These are phyloP conservation scores for Elgaria multicarinata DNA, from an alignment of 2,113 vertebrate species.

Conservation along the genomic window DNA sequence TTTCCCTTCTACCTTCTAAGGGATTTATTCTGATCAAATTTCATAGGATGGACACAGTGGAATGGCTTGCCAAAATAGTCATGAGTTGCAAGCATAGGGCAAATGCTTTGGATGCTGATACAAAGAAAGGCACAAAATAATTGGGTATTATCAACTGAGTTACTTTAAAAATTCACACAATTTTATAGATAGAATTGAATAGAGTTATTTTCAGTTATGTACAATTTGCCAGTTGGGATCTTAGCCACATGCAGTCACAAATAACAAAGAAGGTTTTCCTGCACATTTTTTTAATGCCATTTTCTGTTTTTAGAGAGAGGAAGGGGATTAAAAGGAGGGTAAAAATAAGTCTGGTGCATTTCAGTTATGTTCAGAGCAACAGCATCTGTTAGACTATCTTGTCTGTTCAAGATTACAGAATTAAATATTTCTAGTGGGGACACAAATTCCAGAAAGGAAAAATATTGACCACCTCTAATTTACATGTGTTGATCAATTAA, in stretches of 20 bases:
- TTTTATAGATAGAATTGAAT: not conserved
- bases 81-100: not conserved
- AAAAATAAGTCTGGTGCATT: not conserved
- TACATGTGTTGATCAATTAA: not conserved
- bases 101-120: not conserved
- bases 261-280: not conserved
- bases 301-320: not conserved
- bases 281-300: not conserved
- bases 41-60: not conserved
- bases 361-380: not conserved
- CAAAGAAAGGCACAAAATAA: constrained; percentile 8
- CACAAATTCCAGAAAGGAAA: not conserved
- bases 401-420: not conserved
- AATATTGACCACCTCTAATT: too few relatives aligned
- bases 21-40: constrained; percentile 40
- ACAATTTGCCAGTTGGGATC: not conserved
- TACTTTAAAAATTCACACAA: not conserved
- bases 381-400: not conserved
- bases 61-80: not conserved
- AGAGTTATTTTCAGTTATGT: not conserved
- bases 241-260: not conserved
- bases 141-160: not conserved
- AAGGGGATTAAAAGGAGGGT: not conserved
- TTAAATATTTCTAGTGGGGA: not conserved
- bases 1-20: constrained; percentile 17